Conservation (phyloP, 2,113 vertebrate genomes). For the Irena cyanogastra region DNA sequence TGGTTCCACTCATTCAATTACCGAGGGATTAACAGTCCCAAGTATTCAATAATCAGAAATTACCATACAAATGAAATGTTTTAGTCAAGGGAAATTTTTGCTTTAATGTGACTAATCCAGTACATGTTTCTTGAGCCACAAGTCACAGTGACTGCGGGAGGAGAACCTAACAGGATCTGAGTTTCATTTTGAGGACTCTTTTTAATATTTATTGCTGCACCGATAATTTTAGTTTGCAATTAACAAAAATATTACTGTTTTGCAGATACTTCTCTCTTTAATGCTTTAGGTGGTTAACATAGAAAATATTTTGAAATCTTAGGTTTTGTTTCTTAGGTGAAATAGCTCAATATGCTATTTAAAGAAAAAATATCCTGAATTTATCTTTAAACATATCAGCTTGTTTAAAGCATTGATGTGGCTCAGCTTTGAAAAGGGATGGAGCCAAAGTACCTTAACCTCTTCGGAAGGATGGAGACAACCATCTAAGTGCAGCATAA, state of each 20-base stretch:
- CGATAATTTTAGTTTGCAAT: background rate
- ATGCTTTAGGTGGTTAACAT: background rate
- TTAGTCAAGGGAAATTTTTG: background rate
- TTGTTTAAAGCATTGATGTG: background rate
- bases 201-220: slow-evolving; percentile 27
- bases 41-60: slow-evolving; percentile 19
- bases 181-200: background rate
- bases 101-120: background rate
- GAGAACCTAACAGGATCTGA: background rate
- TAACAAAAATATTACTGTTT: background rate
- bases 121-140: slow-evolving; percentile 1
- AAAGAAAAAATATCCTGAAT: background rate
- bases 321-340: background rate
- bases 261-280: background rate
- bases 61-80: slow-evolving; percentile 2
- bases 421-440: background rate
- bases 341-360: background rate
- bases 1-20: slow-evolving; percentile 17
- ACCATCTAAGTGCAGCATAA: background rate
- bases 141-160: background rate
- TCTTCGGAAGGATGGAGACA: background rate
- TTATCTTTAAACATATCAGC: background rate
- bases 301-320: background rate
- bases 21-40: slow-evolving; percentile 4
- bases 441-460: background rate